A percentile compares a stretch with the other conserved stretches of the same genome.
phyloP scores from a whole-genome alignment of 2,797 vertebrate species.

The Acrocephalus scirpaceus region DNA sequence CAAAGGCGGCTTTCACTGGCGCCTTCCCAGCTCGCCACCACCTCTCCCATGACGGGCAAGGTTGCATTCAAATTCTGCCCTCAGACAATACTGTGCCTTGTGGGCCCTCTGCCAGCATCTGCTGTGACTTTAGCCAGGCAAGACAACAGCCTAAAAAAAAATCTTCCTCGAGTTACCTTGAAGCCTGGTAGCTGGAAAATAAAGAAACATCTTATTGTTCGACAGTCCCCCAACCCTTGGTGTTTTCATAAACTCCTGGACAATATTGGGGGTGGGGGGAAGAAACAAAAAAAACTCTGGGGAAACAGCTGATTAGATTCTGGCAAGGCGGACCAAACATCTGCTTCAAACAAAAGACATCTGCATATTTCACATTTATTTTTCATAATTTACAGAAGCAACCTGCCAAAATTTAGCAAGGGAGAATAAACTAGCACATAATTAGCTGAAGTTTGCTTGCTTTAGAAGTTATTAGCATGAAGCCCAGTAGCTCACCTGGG shows the following conservation, averaged over 20 bases:
- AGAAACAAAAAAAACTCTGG: conserved; percentile 68
- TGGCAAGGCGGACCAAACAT: conserved; percentile 95
- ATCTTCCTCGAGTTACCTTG: neutral
- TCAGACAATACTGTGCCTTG: neutral
- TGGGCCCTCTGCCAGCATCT: conserved; percentile 4
- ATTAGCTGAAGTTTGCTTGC: conserved; percentile 98
- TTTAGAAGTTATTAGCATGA: conserved; percentile 93
- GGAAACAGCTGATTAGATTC: conserved; percentile 95
- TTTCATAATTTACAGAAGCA: conserved; percentile 99
- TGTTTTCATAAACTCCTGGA: conserved; percentile 87
- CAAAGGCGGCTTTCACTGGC: neutral
- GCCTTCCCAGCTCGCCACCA: neutral
- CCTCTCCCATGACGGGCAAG: neutral
- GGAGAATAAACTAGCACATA: conserved; percentile 88
- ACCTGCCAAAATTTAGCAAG: conserved; percentile 94
- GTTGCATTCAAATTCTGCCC: neutral
- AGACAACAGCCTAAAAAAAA: neutral
- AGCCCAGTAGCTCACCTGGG: conserved; percentile 85
- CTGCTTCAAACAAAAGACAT: conserved; percentile 99
- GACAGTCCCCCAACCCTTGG: conserved; percentile 68
- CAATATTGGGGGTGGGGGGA: conserved; percentile 65
- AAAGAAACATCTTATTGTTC: conserved; percentile 44
- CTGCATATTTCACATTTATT: conserved; percentile 99
- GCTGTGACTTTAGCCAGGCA: neutral
- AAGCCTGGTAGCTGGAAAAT: conserved; percentile 1